Conservation (phyloP, 2,797 vertebrate genomes). For the Sciurus carolinensis region DNA sequence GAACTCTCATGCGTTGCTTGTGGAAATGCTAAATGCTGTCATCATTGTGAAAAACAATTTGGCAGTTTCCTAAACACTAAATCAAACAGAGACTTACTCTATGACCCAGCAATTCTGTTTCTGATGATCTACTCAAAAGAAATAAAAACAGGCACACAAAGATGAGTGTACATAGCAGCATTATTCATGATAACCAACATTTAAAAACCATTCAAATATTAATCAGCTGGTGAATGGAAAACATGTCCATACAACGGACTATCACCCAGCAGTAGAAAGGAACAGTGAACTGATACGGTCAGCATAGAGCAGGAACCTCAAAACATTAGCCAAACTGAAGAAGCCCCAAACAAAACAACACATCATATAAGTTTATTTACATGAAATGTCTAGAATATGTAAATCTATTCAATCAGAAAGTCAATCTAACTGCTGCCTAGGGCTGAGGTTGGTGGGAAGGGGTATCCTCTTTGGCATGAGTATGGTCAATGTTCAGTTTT, state of each 20-base stretch:
- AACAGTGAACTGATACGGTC: background rate
- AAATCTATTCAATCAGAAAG: background rate
- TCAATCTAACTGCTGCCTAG: background rate
- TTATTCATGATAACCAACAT: background rate
- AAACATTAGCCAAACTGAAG: background rate
- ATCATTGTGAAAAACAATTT: background rate
- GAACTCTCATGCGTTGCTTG: background rate
- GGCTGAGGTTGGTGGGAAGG: background rate
- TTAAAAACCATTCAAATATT: background rate
- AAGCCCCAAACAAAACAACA: background rate
- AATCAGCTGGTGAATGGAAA: background rate
- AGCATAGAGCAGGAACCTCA: background rate
- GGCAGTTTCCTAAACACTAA: background rate
- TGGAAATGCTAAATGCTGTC: background rate
- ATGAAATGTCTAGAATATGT: background rate
- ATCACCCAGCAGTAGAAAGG: background rate
- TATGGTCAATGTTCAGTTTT: background rate
- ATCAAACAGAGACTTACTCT: background rate
- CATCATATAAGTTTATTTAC: background rate
- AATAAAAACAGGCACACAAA: background rate
- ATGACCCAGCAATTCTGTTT: background rate
- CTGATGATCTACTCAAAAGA: background rate
- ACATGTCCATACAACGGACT: background rate
- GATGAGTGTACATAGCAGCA: background rate
- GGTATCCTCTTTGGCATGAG: too few relatives aligned